Evolutionary conservation across 2,113 vertebrate genomes (phyloP).

Genomic region (Chauna torquata): DNA sequence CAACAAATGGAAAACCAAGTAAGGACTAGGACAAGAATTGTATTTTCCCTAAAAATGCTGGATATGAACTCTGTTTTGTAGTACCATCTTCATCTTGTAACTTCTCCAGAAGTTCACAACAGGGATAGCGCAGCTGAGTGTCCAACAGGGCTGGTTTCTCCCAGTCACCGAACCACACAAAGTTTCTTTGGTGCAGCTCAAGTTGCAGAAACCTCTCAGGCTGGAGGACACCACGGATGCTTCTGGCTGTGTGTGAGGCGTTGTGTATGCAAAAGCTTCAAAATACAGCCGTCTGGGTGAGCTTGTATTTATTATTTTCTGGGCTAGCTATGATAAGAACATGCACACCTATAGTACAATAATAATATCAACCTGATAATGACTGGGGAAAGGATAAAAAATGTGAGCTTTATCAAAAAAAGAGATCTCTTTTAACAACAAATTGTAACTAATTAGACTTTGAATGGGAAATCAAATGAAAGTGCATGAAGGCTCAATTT

Average conservation of each 20-base stretch:
- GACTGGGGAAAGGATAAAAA: constrained; percentile 44
- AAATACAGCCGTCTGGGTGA: background rate
- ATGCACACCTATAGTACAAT: background rate
- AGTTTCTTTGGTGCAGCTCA: background rate
- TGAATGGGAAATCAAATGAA: constrained; percentile 74
- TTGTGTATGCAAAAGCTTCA: background rate
- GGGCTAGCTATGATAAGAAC: background rate
- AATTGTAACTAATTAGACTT: constrained; percentile 77
- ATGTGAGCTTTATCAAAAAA: constrained; percentile 46
- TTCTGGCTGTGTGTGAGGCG: background rate
- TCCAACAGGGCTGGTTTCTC: background rate
- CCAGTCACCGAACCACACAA: background rate
- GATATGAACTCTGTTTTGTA: background rate
- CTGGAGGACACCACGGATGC: background rate
- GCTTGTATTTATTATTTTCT: background rate
- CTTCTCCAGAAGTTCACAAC: background rate
- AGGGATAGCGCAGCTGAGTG: background rate
- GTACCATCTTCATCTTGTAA: background rate
- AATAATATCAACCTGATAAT: constrained; percentile 19
- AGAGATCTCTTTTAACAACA: constrained; percentile 66
- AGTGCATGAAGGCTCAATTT: constrained; percentile 74
- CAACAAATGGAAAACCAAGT: background rate
- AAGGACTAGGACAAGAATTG: background rate
- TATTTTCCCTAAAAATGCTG: background rate
- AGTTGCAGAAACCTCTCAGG: background rate